These are phyloP conservation scores for Myiagra hebetior DNA, from an alignment of 2,113 vertebrate species.

Conservation along the genomic window DNA sequence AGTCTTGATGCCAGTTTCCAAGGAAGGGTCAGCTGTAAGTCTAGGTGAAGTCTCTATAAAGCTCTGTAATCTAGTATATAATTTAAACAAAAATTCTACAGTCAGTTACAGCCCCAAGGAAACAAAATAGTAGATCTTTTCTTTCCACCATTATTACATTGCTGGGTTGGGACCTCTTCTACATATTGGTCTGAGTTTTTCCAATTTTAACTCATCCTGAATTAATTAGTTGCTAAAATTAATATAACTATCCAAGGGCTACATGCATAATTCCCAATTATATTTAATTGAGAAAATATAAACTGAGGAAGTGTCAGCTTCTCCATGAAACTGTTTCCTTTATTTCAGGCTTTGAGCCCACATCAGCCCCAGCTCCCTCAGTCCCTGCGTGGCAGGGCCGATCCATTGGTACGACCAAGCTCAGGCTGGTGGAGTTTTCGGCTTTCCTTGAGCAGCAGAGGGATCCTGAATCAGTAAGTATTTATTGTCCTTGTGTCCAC, in stretches of 20 bases:
- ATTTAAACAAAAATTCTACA: background rate
- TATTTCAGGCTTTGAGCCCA: constrained; percentile 87
- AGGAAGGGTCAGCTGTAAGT: background rate
- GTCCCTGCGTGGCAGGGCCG: constrained; percentile 97
- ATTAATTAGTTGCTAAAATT: background rate
- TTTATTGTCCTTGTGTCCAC: background rate
- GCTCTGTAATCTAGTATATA: background rate
- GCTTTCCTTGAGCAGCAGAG: constrained; percentile 97
- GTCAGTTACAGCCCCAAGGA: background rate
- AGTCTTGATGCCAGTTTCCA: background rate
- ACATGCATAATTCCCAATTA: background rate
- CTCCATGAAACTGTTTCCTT: background rate
- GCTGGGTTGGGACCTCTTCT: background rate
- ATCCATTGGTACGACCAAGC: constrained; percentile 96
- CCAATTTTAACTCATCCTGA: background rate
- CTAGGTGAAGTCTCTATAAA: background rate
- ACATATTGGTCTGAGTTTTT: background rate
- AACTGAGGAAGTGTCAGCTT: background rate
- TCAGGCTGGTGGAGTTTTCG: constrained; percentile 95
- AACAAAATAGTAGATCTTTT: background rate
- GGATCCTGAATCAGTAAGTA: constrained; percentile 92
- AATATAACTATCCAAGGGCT: background rate
- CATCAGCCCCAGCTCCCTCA: constrained; percentile 86
- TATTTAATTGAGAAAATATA: background rate
- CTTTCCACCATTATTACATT: background rate